Evolutionary conservation across 1,140 invertebrate species (phyloP).

Genomic region (Pteromalus puparum): DNA sequence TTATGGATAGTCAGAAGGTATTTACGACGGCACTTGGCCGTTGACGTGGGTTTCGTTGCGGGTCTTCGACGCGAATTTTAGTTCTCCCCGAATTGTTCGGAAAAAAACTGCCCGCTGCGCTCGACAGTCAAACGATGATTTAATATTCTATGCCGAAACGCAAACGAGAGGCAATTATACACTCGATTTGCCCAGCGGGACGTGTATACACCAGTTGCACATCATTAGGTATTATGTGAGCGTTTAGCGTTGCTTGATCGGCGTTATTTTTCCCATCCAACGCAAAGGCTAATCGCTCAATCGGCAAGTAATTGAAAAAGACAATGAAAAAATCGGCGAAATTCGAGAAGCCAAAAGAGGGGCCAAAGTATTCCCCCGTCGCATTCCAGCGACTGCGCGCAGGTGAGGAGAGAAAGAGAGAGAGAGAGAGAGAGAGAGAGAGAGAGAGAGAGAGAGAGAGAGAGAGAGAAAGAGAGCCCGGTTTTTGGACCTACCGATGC

Average conservation of each 20-base stretch:
- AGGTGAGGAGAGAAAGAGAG: constrained; percentile 40
- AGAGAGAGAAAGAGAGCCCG: neutral
- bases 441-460: constrained; percentile 31
- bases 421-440: neutral
- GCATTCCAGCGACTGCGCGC: constrained; percentile 40
- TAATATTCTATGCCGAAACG: constrained; percentile 69
- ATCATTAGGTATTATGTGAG: too few relatives aligned
- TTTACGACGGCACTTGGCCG: constrained; percentile 74
- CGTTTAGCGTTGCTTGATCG: too few relatives aligned
- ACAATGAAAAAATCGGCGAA: neutral
- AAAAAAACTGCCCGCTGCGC: constrained; percentile 53
- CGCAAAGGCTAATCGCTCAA: neutral
- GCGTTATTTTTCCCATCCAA: neutral
- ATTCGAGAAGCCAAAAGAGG: neutral
- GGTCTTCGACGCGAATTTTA: constrained; percentile 75
- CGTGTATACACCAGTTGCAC: too few relatives aligned
- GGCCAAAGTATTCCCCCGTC: neutral
- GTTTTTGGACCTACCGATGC: constrained; percentile 22
- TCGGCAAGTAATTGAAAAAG: neutral
- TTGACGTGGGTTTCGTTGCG: constrained; percentile 72
- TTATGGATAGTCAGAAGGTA: constrained; percentile 66
- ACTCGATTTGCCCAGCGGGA: too few relatives aligned
- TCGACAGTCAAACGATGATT: constrained; percentile 71
- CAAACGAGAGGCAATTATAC: neutral
- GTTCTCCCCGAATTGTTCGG: constrained; percentile 66